These are phyloP conservation scores for Scaptomyza graminum DNA, from an alignment of 1,140 invertebrate genomes.

Conservation along the genomic window DNA sequence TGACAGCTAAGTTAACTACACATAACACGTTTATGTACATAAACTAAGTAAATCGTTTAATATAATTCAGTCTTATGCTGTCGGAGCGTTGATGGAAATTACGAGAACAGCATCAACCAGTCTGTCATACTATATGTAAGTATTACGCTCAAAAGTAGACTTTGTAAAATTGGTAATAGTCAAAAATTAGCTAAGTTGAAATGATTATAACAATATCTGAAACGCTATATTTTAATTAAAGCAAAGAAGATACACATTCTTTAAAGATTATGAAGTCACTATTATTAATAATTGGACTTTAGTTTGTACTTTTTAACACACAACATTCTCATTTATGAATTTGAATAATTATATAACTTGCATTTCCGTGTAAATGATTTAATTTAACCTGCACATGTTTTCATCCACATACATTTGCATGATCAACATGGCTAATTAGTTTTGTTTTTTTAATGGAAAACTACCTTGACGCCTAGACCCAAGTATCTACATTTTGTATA, in stretches of 20 bases:
- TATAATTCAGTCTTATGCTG: neutral
- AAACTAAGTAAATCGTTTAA: neutral
- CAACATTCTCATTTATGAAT: neutral
- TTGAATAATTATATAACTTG: too few relatives aligned
- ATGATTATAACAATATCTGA: too few relatives aligned
- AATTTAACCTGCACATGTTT: neutral
- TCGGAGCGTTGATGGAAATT: neutral
- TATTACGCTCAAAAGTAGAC: neutral
- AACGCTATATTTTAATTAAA: too few relatives aligned
- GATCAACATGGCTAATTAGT: neutral
- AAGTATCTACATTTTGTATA: slow-evolving; percentile 35
- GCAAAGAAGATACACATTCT: neutral
- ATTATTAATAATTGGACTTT: too few relatives aligned
- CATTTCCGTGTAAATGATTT: neutral
- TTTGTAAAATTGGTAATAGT: neutral
- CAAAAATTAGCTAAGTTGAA: too few relatives aligned
- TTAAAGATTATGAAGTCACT: too few relatives aligned
- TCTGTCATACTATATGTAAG: neutral
- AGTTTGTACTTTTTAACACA: neutral
- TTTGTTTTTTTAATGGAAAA: slow-evolving; percentile 27
- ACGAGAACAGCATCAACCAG: neutral
- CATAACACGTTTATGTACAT: too few relatives aligned
- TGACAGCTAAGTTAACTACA: too few relatives aligned
- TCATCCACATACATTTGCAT: neutral
- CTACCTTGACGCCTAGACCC: slow-evolving; percentile 28